Percentiles rank a stretch among this genome's conserved stretches.
These are phyloP conservation scores for Drusus annulatus DNA, from an alignment of 1,140 invertebrate species.

Conservation along the genomic window DNA sequence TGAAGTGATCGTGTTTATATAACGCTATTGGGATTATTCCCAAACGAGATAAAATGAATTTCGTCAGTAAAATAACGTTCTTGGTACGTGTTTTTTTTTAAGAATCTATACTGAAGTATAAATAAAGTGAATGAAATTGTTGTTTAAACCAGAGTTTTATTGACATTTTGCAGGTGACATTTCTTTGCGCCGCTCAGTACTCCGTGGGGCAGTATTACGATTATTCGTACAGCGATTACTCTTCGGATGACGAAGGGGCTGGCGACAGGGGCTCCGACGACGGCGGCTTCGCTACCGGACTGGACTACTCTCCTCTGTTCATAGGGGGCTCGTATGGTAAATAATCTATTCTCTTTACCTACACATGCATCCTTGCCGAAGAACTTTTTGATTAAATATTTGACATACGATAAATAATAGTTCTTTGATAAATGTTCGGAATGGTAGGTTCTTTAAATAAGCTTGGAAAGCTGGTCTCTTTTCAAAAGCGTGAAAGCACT, in stretches of 20 bases:
- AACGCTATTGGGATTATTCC: slow-evolving; percentile 40
- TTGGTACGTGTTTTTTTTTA: slow-evolving; percentile 44
- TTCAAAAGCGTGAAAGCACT: no score
- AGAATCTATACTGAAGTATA: neutral
- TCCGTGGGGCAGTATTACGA: slow-evolving; percentile 49
- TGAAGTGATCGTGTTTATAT: slow-evolving; percentile 43
- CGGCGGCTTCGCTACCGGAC: slow-evolving; percentile 64
- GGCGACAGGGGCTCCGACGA: slow-evolving; percentile 51
- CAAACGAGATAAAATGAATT: slow-evolving; percentile 46
- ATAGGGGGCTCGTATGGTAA: slow-evolving; percentile 48
- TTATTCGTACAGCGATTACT: slow-evolving; percentile 46
- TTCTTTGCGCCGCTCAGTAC: slow-evolving; percentile 43
- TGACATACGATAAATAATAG: no score
- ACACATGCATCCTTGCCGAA: no score
- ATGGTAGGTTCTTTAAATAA: no score
- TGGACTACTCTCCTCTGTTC: slow-evolving; percentile 63
- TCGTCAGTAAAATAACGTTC: slow-evolving; percentile 30
- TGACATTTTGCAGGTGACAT: slow-evolving; percentile 48
- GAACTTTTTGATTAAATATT: no score
- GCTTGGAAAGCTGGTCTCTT: no score
- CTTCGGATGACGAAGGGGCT: slow-evolving; percentile 46
- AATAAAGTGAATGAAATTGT: neutral
- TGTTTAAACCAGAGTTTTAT: slow-evolving; percentile 17
- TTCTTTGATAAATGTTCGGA: no score
- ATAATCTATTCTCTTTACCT: neutral